Conservation (phyloP, 1,140 invertebrate species). For the Drosophila yakuba region DNA sequence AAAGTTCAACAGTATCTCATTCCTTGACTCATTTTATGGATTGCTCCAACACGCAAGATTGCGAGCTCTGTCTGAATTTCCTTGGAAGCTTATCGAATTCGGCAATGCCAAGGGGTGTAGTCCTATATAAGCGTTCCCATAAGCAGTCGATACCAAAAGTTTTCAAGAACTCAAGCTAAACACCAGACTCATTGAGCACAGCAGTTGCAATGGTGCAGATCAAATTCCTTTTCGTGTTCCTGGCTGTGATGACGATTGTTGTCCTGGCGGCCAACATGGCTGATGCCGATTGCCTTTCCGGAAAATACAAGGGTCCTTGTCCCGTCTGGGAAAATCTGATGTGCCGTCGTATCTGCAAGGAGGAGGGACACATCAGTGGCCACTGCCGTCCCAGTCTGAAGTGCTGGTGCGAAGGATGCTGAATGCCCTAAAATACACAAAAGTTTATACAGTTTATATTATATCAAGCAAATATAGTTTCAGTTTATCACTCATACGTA, state of each 20-base stretch:
- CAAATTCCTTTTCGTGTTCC: slow-evolving; percentile 8
- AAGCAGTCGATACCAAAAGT: not conserved
- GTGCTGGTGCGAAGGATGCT: slow-evolving; percentile 10
- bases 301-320: not conserved
- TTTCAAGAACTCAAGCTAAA: not conserved
- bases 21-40: too few relatives aligned
- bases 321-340: not conserved
- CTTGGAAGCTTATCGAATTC: not conserved
- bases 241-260: slow-evolving; percentile 3
- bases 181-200: not conserved
- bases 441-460: too few relatives aligned
- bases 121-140: not conserved
- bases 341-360: not conserved
- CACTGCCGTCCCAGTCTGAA: not conserved
- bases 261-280: not conserved
- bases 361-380: slow-evolving; percentile 1
- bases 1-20: not conserved
- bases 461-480: too few relatives aligned
- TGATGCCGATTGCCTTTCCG: slow-evolving; percentile 2
- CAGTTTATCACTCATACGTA: too few relatives aligned
- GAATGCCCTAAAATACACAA: not conserved
- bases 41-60: not conserved
- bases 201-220: slow-evolving; percentile 10
- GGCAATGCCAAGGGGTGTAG: not conserved
- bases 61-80: not conserved